phyloP scores from a whole-genome alignment of 2,888 invertebrate species.

The Bedellia somnulentella region DNA sequence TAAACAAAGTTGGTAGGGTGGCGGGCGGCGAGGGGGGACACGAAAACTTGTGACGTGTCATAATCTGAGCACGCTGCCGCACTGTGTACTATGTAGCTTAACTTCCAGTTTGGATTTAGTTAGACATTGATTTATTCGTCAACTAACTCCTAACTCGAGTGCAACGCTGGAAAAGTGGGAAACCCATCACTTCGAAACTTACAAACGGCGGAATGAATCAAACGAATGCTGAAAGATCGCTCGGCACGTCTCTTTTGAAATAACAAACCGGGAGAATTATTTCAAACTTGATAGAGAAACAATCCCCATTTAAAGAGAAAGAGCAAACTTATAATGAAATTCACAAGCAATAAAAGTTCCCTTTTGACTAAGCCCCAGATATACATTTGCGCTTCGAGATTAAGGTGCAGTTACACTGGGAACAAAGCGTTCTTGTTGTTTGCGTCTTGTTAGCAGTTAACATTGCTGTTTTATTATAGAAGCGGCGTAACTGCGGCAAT shows the following conservation, averaged over 20 bases:
- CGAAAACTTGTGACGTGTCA: conserved; percentile 30
- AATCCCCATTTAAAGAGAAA: conserved; percentile 46
- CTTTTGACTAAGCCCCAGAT: conserved; percentile 52
- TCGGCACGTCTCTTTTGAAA: neutral
- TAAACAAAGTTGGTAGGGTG: conserved; percentile 26
- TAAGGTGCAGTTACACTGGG: conserved; percentile 13
- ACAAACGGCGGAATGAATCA: no score
- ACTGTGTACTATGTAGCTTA: conserved; percentile 16
- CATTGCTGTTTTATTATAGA: no score
- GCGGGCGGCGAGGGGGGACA: conserved; percentile 15
- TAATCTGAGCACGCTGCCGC: conserved; percentile 18
- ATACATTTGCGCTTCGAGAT: conserved; percentile 41
- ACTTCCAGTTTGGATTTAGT: conserved; percentile 5
- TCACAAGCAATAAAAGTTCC: conserved; percentile 59
- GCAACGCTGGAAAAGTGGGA: no score
- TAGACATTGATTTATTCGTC: no score
- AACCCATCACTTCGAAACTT: no score
- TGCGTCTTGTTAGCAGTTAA: no score
- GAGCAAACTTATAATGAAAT: conserved; percentile 57
- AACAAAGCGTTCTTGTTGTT: no score
- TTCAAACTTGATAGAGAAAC: conserved; percentile 51
- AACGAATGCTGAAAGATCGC: no score
- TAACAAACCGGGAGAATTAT: conserved; percentile 20
- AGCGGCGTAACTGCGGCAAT: no score
- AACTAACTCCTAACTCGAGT: no score